Conservation (phyloP, 2,113 vertebrate species). For the Leucosticte australis region DNA sequence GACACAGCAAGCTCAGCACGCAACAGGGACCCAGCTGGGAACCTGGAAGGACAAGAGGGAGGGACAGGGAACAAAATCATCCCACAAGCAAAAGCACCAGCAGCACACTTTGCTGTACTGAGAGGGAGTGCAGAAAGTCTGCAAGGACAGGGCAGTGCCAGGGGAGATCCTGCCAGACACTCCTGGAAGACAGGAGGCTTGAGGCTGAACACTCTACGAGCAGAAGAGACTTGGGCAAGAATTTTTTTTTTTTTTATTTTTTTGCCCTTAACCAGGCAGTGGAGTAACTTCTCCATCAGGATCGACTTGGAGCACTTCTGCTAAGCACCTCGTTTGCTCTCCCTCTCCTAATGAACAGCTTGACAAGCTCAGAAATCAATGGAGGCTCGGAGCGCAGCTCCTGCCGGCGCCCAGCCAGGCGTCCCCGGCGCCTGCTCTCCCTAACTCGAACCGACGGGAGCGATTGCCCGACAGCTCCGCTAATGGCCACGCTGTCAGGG, state of each 20-base stretch:
- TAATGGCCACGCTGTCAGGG: neutral
- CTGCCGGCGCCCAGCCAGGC: neutral
- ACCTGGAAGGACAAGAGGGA: neutral
- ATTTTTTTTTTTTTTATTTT: too few species aligned
- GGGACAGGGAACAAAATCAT: neutral
- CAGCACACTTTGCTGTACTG: neutral
- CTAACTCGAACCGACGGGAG: conserved; percentile 45
- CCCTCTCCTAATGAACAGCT: neutral
- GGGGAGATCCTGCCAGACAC: neutral
- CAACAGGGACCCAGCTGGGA: neutral
- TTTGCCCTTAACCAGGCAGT: neutral
- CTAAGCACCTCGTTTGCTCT: neutral
- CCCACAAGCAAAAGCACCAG: neutral
- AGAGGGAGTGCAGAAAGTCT: neutral
- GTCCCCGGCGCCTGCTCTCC: neutral
- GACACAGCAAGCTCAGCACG: neutral
- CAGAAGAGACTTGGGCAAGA: neutral
- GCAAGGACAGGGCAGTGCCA: neutral
- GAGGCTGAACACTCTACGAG: accelerated
- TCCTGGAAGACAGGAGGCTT: neutral
- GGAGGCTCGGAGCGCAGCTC: neutral
- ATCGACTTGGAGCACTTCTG: neutral
- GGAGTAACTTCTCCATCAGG: neutral
- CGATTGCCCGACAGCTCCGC: neutral
- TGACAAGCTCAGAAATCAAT: conserved; percentile 51